Evolutionary conservation across 1,140 invertebrate genomes (phyloP), one percentile per base, ranked within the genome.

Genomic region (Diprion similis): DNA sequence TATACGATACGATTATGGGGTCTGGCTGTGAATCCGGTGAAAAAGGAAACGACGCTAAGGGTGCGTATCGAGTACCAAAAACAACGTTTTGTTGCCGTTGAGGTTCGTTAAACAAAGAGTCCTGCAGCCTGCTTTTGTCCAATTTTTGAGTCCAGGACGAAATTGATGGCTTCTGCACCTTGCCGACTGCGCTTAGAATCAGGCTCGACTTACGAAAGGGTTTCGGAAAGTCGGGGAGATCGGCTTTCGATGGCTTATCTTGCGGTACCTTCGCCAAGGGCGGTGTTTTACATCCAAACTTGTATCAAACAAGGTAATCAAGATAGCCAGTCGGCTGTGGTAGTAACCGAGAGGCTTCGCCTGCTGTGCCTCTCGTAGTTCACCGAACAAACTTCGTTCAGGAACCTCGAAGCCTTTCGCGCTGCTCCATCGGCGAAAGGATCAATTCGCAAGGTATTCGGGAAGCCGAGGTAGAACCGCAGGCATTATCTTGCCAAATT

Each of bases 281-380:
- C 11, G 4, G 11, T 13, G 11, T 17, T 59, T 59, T 15, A 59
- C 51, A 59, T 59, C 51, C 2, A 59, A 59, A 59, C 51, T 59
- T 59, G 51, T 59, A 59, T 59, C 51, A 59, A 59, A 59, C 51
- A 59, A 59, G 51, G 51, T 59, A 59, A 59, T 59, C n/a, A 59
- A 59, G 51, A 59, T 59, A 59, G 51, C 51, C n/a, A 59, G 51
- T 8, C n/a, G 51, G 6, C 51, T 13, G 51, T 59, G 51, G 51
- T 59, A 59, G 51, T 17, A 59, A 8, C 51, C 51, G 11, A 59
- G 51, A 37, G 24, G 24, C 24, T 37, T 37, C 6, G 24, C 24
- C 24, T 37, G 24, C n/a, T n/a, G n/a, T n/a, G n/a, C 24, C 24
- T 37, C 51, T 59, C n/a, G 6, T 13, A 9, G 51, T 59, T 59